A percentile compares a stretch with the other conserved stretches of the same genome.
phyloP scores from a whole-genome alignment of 2,113 vertebrate species.

The Neogale vison region DNA sequence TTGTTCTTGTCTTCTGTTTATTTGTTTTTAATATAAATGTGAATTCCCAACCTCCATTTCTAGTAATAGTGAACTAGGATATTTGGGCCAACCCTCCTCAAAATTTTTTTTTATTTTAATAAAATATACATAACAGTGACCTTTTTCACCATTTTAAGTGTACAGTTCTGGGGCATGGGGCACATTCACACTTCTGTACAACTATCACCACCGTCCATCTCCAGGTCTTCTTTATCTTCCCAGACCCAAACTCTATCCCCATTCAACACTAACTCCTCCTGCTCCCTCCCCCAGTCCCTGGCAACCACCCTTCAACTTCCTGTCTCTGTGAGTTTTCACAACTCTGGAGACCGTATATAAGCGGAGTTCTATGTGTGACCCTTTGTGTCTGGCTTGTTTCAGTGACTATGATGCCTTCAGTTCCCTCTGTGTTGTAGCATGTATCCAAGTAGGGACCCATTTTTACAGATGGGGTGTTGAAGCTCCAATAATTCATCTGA shows the following conservation, averaged over 20 bases:
- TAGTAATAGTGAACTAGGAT: background rate
- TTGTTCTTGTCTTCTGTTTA: background rate
- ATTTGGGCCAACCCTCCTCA: background rate
- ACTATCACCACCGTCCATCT: background rate
- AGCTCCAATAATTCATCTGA: background rate
- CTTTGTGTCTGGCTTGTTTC: background rate
- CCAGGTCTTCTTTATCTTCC: background rate
- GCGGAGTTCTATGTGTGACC: background rate
- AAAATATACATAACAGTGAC: background rate
- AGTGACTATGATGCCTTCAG: background rate
- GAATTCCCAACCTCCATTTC: background rate
- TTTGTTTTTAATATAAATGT: background rate
- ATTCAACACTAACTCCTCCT: background rate
- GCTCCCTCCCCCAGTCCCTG: background rate
- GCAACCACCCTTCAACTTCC: background rate
- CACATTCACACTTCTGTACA: background rate
- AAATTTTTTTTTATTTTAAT: background rate
- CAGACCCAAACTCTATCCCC: background rate
- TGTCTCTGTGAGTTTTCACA: background rate
- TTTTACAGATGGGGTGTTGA: background rate
- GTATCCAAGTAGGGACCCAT: fast-evolving
- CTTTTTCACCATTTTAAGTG: background rate
- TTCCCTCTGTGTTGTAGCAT: background rate
- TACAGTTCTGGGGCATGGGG: background rate
- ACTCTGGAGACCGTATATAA: background rate